Evolutionary conservation across 1,140 invertebrate genomes (phyloP).

Genomic region (Drosophila punjabiensis): DNA sequence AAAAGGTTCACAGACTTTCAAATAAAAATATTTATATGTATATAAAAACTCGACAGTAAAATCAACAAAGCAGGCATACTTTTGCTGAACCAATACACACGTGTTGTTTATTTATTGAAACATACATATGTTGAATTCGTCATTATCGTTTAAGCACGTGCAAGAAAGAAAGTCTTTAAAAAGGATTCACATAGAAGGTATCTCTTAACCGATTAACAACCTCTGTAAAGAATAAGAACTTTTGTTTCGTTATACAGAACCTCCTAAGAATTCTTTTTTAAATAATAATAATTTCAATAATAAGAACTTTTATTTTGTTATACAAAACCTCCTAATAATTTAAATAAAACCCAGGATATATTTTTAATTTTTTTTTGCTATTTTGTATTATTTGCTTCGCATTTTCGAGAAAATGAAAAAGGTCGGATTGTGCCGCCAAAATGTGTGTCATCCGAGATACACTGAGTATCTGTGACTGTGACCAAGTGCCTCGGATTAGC

Average conservation of each 20-base stretch:
- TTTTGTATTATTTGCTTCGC: no score
- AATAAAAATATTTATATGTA: not conserved
- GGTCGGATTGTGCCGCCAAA: not conserved
- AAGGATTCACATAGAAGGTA: not conserved
- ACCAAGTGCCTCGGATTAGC: constrained; percentile 62
- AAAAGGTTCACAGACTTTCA: no score
- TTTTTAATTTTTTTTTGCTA: no score
- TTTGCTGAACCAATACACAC: no score
- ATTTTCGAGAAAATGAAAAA: constrained; percentile 1
- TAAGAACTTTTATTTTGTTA: not conserved
- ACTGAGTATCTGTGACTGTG: constrained; percentile 17
- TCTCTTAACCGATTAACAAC: not conserved
- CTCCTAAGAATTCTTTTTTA: no score
- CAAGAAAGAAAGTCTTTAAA: not conserved
- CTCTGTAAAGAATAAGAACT: not conserved
- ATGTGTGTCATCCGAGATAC: constrained; percentile 37
- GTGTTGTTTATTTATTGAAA: not conserved
- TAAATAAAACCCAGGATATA: no score
- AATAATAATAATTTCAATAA: no score
- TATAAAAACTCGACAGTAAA: not conserved
- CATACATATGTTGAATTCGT: not conserved
- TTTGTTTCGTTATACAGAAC: not conserved
- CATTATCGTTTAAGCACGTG: not conserved
- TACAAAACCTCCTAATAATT: not conserved
- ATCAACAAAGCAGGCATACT: not conserved